A percentile compares a stretch with the other conserved stretches of the same genome.
phyloP scores from a whole-genome alignment of 2,113 vertebrate genomes.

The Callipepla californica region DNA sequence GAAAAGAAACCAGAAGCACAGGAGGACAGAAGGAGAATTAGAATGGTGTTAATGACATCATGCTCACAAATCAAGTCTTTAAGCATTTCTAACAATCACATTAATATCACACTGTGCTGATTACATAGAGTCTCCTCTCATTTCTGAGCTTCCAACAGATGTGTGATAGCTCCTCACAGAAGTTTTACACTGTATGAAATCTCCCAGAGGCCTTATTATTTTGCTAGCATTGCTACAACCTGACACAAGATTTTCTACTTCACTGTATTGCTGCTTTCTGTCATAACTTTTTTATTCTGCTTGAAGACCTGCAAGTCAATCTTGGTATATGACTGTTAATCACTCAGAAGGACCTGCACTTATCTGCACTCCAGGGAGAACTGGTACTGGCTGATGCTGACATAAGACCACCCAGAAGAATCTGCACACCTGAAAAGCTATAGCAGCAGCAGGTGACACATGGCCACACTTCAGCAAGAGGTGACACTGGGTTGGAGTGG shows the following conservation, averaged over 20 bases:
- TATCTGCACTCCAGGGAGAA: neutral
- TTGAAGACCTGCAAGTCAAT: neutral
- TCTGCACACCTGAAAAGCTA: neutral
- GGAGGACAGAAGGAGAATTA: neutral
- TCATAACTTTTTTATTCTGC: neutral
- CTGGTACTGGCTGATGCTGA: neutral
- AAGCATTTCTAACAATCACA: neutral
- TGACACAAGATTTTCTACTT: neutral
- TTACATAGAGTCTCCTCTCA: neutral
- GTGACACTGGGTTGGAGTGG: neutral
- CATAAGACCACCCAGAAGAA: neutral
- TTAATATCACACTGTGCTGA: neutral
- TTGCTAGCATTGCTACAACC: neutral
- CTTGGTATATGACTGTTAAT: neutral
- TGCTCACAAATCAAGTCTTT: neutral
- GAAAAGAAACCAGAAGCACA: neutral
- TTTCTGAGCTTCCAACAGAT: neutral
- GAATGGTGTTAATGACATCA: neutral
- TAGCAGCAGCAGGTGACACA: neutral
- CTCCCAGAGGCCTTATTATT: neutral
- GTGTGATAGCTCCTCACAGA: neutral
- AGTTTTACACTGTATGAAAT: neutral
- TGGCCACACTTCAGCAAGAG: neutral
- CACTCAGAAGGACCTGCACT: neutral
- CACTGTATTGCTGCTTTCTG: neutral